phyloP scores from a whole-genome alignment of 2,113 vertebrate genomes.

The Cyphomyrus discorhynchus region DNA sequence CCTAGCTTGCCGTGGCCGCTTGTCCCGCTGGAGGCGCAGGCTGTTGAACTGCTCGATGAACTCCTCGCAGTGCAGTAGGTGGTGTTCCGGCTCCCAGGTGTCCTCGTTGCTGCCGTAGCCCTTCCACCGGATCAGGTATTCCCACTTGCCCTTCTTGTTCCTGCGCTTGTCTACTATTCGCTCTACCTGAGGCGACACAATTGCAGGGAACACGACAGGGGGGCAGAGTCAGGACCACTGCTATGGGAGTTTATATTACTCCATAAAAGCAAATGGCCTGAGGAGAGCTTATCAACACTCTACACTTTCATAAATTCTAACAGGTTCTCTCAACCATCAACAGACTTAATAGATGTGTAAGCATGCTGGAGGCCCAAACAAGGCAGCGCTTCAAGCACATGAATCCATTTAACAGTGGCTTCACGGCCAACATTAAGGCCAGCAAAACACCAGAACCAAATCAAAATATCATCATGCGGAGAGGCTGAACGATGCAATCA shows the following conservation, averaged over 20 bases:
- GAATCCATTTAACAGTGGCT: background rate
- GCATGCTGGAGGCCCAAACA: background rate
- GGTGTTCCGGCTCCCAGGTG: constrained; percentile 93
- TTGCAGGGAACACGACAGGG: background rate
- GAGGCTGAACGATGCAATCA: background rate
- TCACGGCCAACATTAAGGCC: background rate
- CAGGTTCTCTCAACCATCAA: background rate
- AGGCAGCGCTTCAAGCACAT: background rate
- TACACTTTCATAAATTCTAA: background rate
- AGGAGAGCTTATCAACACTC: background rate
- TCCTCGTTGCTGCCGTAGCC: constrained; percentile 92
- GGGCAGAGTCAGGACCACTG: background rate
- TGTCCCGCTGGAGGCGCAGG: constrained; percentile 70
- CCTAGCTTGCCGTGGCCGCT: constrained; percentile 69
- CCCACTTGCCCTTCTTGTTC: constrained; percentile 96
- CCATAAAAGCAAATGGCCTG: background rate
- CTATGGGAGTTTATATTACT: background rate
- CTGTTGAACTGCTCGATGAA: constrained; percentile 95
- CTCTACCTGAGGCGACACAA: constrained; percentile 70
- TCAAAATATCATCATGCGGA: background rate
- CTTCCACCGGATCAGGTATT: constrained; percentile 96
- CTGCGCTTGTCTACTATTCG: constrained; percentile 94
- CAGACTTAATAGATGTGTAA: background rate
- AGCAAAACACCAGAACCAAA: background rate
- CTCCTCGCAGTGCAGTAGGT: constrained; percentile 91